phyloP scores from a whole-genome alignment of 1,140 invertebrate genomes.

The Magallana angulata region DNA sequence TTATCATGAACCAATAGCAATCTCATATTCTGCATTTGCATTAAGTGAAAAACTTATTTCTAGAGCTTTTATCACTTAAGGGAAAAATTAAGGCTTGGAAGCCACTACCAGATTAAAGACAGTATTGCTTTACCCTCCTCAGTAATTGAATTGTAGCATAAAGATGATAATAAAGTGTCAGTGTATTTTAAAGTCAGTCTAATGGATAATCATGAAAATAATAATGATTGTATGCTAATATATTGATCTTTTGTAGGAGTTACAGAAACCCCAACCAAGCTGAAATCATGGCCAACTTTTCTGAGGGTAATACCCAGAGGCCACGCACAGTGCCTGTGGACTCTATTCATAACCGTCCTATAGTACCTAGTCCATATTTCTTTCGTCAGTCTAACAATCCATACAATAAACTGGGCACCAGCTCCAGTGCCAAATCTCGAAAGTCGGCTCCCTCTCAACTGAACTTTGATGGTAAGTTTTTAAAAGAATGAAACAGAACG shows the following conservation, averaged over 20 bases:
- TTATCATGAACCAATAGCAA: too few species aligned
- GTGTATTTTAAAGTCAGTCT: neutral
- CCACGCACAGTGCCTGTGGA: slow-evolving; percentile 64
- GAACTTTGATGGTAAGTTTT: slow-evolving; percentile 38
- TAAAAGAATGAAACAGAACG: neutral
- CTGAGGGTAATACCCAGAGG: slow-evolving; percentile 47
- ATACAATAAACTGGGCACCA: slow-evolving; percentile 42
- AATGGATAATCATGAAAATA: neutral
- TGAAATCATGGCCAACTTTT: slow-evolving; percentile 68
- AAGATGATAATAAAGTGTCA: neutral
- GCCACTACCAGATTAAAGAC: too few species aligned
- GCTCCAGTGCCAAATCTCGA: slow-evolving; percentile 46
- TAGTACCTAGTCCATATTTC: slow-evolving; percentile 67
- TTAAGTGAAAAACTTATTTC: too few species aligned
- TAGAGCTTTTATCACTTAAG: too few species aligned
- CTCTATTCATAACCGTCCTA: slow-evolving; percentile 49
- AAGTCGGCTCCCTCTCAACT: slow-evolving; percentile 41
- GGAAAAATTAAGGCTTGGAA: too few species aligned
- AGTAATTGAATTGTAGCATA: too few species aligned
- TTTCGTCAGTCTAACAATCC: slow-evolving; percentile 60
- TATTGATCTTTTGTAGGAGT: slow-evolving; percentile 56
- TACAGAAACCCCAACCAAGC: slow-evolving; percentile 69
- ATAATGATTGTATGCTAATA: too few species aligned
- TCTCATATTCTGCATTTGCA: too few species aligned
- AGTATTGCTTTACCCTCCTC: too few species aligned